Percentiles rank a stretch among this genome's conserved stretches.
Conservation (phyloP, 2,888 invertebrate species). For the Silvanus unidentatus region DNA sequence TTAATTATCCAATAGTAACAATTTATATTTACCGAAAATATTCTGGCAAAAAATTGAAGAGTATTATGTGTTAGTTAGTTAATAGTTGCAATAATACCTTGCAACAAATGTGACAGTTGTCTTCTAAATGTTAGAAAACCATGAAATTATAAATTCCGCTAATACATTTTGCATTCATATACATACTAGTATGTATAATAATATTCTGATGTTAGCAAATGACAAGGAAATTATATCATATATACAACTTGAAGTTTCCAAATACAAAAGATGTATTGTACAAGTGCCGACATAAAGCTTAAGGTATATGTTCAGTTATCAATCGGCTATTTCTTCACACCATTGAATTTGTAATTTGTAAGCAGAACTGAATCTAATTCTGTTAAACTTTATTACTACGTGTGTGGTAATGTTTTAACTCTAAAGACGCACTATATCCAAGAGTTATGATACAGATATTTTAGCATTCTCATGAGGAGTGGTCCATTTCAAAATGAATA, state of each 20-base stretch:
- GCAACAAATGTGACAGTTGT: no score
- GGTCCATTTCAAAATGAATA: slow-evolving; percentile 1
- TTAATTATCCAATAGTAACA: no score
- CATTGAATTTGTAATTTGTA: slow-evolving; percentile 15
- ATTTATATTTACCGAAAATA: no score
- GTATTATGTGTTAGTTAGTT: no score
- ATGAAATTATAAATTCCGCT: slow-evolving; percentile 7
- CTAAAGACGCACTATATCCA: background rate
- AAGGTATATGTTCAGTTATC: slow-evolving; percentile 12
- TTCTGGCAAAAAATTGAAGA: no score
- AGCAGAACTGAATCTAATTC: slow-evolving; percentile 18
- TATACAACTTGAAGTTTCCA: no score
- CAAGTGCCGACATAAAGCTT: background rate
- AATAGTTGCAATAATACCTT: no score
- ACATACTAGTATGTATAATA: slow-evolving; percentile 12
- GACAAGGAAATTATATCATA: slow-evolving; percentile 17
- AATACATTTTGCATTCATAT: slow-evolving; percentile 11
- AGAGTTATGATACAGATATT: slow-evolving; percentile 14
- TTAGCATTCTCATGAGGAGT: slow-evolving; percentile 12
- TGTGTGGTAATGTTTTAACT: slow-evolving; percentile 16
- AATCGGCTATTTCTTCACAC: slow-evolving; percentile 17
- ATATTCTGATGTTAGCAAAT: slow-evolving; percentile 6
- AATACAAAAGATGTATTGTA: no score
- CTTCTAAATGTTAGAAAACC: no score
- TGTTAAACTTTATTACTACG: slow-evolving; percentile 11